Evolutionary conservation across 2,113 vertebrate species (phyloP).

Genomic region (Stigmatopora argus): DNA sequence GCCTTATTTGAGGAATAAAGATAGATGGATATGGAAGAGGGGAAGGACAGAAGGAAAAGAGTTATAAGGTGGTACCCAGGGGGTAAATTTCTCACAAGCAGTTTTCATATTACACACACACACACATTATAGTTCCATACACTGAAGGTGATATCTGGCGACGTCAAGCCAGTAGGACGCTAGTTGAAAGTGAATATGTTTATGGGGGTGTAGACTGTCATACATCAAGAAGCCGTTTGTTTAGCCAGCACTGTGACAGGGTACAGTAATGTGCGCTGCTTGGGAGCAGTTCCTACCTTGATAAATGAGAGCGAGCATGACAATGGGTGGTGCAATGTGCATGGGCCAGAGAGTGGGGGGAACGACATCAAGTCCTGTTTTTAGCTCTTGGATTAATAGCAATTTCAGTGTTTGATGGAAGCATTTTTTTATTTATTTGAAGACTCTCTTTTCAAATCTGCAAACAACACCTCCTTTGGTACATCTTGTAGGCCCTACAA

Average conservation of each 20-base stretch:
- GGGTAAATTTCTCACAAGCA: slow-evolving; percentile 64
- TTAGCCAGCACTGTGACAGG: slow-evolving; percentile 78
- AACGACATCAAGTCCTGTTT: slow-evolving; percentile 54
- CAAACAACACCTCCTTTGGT: slow-evolving; percentile 37
- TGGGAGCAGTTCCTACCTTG: slow-evolving; percentile 59
- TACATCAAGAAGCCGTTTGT: slow-evolving; percentile 87
- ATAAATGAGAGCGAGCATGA: slow-evolving; percentile 70
- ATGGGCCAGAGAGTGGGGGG: slow-evolving; percentile 16
- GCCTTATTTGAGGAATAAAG: slow-evolving; percentile 48
- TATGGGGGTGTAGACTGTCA: slow-evolving; percentile 77
- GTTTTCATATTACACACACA: slow-evolving; percentile 51
- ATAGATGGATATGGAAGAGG: slow-evolving; percentile 47
- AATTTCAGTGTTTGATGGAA: slow-evolving; percentile 48
- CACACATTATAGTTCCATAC: slow-evolving; percentile 16
- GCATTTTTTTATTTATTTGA: slow-evolving; percentile 30
- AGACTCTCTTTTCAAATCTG: slow-evolving; percentile 58
- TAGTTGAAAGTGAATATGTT: slow-evolving; percentile 85
- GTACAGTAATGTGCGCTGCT: slow-evolving; percentile 72
- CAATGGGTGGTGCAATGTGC: slow-evolving; percentile 34
- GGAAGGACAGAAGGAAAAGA: slow-evolving; percentile 45
- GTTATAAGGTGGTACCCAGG: slow-evolving; percentile 62
- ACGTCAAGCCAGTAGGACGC: slow-evolving; percentile 64
- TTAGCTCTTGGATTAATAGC: slow-evolving; percentile 58
- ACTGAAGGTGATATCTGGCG: slow-evolving; percentile 48
- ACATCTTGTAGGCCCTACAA: slow-evolving; percentile 13